These are phyloP conservation scores for Noctuana brunneofusca DNA, from an alignment of 2,888 invertebrate genomes.

Conservation along the genomic window DNA sequence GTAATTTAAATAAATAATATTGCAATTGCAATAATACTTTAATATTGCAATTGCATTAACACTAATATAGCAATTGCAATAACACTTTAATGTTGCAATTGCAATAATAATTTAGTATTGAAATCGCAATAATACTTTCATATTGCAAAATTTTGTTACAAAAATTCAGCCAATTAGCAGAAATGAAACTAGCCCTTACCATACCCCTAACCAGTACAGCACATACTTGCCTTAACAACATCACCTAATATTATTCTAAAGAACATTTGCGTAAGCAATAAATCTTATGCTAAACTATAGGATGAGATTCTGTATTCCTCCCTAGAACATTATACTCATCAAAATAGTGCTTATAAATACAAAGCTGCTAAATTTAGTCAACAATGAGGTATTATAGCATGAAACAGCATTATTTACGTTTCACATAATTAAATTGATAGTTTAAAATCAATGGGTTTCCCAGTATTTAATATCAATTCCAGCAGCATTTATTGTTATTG, in stretches of 20 bases:
- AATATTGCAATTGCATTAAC: no score
- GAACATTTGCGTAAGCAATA: background rate
- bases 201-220: background rate
- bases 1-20: no score
- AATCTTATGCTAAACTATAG: background rate
- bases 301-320: conserved; percentile 4
- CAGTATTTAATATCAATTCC: background rate
- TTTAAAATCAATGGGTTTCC: background rate
- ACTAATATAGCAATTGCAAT: no score
- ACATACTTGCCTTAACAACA: conserved; percentile 1
- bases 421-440: background rate
- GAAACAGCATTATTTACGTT: background rate
- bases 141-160: no score
- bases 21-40: no score
- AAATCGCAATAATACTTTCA: no score
- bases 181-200: no score
- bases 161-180: no score
- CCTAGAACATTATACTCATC: background rate
- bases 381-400: background rate
- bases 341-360: background rate
- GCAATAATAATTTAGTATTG: no score
- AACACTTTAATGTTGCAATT: no score
- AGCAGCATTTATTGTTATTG: background rate
- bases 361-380: background rate
- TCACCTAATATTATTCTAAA: background rate